phyloP scores from a whole-genome alignment of 1,140 invertebrate species.

The Homarus americanus region DNA sequence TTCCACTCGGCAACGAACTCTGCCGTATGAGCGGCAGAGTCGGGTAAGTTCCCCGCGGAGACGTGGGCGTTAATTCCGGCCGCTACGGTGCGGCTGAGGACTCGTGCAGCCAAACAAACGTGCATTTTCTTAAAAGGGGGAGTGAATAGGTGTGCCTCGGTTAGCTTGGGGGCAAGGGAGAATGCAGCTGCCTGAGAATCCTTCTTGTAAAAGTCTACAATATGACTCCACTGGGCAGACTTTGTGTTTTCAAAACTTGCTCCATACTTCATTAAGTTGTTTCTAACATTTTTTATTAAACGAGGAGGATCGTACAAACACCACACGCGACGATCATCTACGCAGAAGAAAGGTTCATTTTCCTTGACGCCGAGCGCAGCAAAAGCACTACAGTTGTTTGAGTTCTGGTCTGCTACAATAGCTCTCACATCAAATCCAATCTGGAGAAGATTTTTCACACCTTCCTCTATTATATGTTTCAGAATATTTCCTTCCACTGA shows the following conservation, averaged over 20 bases:
- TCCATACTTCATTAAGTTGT: slow-evolving; percentile 18
- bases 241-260: slow-evolving; percentile 10
- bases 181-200: not conserved
- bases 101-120: not conserved
- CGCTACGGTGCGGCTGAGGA: not conserved
- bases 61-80: not conserved
- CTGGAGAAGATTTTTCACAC: no score
- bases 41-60: not conserved
- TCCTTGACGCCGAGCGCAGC: not conserved
- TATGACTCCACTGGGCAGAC: not conserved
- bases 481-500: no score
- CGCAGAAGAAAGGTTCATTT: not conserved
- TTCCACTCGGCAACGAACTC: not conserved
- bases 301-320: slow-evolving; percentile 15
- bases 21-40: not conserved
- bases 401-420: no score
- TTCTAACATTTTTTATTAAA: slow-evolving; percentile 25
- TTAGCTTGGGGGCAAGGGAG: not conserved
- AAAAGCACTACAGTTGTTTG: not conserved
- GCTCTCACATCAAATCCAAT: no score
- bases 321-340: not conserved
- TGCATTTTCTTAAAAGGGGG: not conserved
- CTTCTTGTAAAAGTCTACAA: not conserved
- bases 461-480: no score
- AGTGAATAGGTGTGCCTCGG: not conserved